A percentile compares a stretch with the other conserved stretches of the same genome.
Conservation (phyloP, 1,140 invertebrate genomes). For the Papilio helenus region DNA sequence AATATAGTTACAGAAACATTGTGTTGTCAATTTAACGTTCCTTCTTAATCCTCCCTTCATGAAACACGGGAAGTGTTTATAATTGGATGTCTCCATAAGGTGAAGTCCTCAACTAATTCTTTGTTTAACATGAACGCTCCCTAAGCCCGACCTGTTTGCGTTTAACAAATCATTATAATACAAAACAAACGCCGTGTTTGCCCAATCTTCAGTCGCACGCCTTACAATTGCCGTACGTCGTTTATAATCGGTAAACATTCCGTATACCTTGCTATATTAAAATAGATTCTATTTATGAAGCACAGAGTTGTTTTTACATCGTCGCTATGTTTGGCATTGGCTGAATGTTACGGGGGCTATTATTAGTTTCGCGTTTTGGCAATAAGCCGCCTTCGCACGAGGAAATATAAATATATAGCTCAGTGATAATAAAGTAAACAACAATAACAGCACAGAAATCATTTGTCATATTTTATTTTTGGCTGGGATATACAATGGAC, state of each 20-base stretch:
- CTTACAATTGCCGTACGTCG: not conserved
- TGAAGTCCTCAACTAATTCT: not conserved
- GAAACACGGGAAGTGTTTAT: not conserved
- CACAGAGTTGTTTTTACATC: not conserved
- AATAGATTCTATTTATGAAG: not conserved
- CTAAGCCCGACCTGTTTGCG: not conserved
- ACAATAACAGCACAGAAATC: not conserved
- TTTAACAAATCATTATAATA: slow-evolving; percentile 19
- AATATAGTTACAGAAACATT: too few species aligned
- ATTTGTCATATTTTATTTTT: too few species aligned
- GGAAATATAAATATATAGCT: slow-evolving; percentile 4
- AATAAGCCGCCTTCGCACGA: slow-evolving; percentile 5
- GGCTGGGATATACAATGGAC: too few species aligned
- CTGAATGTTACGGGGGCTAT: slow-evolving; percentile 18
- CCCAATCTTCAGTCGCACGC: slow-evolving; percentile 21
- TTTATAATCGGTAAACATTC: slow-evolving; percentile 10
- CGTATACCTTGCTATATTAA: not conserved
- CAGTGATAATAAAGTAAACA: slow-evolving; percentile 23
- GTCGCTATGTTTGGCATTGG: not conserved
- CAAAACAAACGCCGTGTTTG: not conserved
- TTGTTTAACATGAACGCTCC: not conserved
- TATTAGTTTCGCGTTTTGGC: slow-evolving; percentile 20
- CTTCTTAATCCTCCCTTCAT: not conserved
- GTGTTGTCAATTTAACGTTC: too few species aligned
- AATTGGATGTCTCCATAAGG: not conserved